A percentile compares a stretch with the other conserved stretches of the same genome.
Evolutionary conservation across 2,888 invertebrate genomes (phyloP).

Genomic region (Dryadula phaetusa): DNA sequence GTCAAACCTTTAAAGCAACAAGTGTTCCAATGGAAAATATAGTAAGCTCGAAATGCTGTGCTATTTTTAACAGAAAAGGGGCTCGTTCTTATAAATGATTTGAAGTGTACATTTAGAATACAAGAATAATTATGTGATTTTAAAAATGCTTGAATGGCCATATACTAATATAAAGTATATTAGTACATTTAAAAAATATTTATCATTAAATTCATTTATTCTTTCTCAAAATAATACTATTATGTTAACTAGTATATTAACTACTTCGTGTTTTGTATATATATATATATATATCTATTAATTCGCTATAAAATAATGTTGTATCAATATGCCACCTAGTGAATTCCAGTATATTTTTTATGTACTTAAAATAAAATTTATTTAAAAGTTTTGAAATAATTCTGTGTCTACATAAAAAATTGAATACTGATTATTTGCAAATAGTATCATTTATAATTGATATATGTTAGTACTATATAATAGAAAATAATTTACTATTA

Average conservation of each 20-base stretch:
- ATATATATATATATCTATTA: too few relatives aligned
- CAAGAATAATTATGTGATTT: not conserved
- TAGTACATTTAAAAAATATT: too few relatives aligned
- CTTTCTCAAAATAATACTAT: not conserved
- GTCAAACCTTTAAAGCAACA: slow-evolving; percentile 79
- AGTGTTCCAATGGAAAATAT: slow-evolving; percentile 69
- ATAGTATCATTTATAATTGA: too few relatives aligned
- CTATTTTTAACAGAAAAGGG: slow-evolving; percentile 74
- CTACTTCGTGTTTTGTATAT: not conserved
- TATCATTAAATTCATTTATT: not conserved
- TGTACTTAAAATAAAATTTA: too few relatives aligned
- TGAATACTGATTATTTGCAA: too few relatives aligned
- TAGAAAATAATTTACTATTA: too few relatives aligned
- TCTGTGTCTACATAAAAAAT: too few relatives aligned
- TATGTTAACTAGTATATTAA: not conserved
- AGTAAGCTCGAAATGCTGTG: slow-evolving; percentile 59
- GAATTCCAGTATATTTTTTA: too few relatives aligned
- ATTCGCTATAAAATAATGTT: not conserved
- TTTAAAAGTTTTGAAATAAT: too few relatives aligned
- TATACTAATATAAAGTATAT: not conserved
- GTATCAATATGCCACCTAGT: not conserved
- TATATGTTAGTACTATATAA: too few relatives aligned
- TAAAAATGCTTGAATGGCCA: not conserved
- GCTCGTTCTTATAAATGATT: slow-evolving; percentile 36
- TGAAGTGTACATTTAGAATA: not conserved